Base-by-base conservation (phyloP, 2,113 vertebrate genomes). In the Dasyprocta punctata region DNA sequence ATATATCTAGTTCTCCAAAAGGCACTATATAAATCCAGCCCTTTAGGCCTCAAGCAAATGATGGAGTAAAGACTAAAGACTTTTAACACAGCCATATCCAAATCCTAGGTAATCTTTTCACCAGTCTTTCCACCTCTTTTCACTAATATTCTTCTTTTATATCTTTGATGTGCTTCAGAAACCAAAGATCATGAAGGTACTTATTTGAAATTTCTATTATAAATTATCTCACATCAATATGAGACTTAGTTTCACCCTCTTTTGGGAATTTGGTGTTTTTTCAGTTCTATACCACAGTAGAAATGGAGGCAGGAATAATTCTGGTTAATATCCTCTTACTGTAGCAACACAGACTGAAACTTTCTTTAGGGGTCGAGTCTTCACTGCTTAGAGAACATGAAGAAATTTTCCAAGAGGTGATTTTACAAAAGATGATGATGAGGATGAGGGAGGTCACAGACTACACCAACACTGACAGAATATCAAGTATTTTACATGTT, bases 141-240 rank as follows among this genome's bases (percentile, higher is more conserved):
- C 17, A 58, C 77, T 49, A 38, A 38, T 58, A 78, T 26, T 1
- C 28, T 69, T 54, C 20, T 80, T 81, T 69, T 41, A 60, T 47
- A 28, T 30, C 20, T 93, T 78, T 81, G 41, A 56, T 85, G 61
- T 69, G 52, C 24, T 44, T 78, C 44, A 89, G 11, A 30, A 3
- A 83, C 28, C 38, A 91, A 96, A 30, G 22, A 89, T 83, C 17
- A 19, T 67, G 41, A 96, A 60, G 7, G 19, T 52, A 12, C 11
- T 69, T 20, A 38, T 14, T 65, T 16, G 93, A 86, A 52, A 56
- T 78, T 96, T 94, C 63, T 89, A 11, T 85, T 91, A 93, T 33
- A 84, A 75, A 56, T 90, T 20, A 89, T 60, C 26, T 26, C 12
- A 63, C 3, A 49, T 36, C 83, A 81, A 54, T 89, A 90, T 44